Conservation (phyloP, 2,113 vertebrate genomes). For the Percopsis transmontana region DNA sequence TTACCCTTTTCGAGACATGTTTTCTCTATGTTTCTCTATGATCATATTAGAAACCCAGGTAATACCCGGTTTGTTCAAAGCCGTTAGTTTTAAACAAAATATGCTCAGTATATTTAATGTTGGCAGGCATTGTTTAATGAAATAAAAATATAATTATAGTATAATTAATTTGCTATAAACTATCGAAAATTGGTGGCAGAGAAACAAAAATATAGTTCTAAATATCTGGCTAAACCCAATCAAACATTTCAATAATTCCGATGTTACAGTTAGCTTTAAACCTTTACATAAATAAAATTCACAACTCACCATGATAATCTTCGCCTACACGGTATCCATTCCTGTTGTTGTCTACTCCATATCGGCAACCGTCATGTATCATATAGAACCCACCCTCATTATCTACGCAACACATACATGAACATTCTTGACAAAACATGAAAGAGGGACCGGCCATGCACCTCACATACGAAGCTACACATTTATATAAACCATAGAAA, state of each 20-base stretch:
- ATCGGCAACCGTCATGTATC: constrained; percentile 52
- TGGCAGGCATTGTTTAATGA: neutral
- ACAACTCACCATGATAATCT: constrained; percentile 64
- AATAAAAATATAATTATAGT: neutral
- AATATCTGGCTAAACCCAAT: too few species aligned
- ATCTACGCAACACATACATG: constrained; percentile 68
- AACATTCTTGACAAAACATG: constrained; percentile 71
- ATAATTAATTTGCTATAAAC: too few species aligned
- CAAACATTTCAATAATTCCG: neutral
- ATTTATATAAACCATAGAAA: constrained; percentile 36
- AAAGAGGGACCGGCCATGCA: constrained; percentile 38
- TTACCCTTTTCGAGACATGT: too few species aligned
- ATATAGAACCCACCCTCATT: constrained; percentile 53
- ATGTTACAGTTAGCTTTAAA: too few species aligned
- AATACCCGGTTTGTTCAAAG: too few species aligned
- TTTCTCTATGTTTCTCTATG: too few species aligned
- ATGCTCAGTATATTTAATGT: too few species aligned
- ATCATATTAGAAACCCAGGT: too few species aligned
- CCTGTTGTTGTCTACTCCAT: constrained; percentile 39
- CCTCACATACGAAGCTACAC: constrained; percentile 40
- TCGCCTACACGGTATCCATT: constrained; percentile 56
- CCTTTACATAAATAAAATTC: constrained; percentile 8
- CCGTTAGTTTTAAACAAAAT: too few species aligned
- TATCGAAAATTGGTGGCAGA: too few species aligned
- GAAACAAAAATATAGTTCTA: too few species aligned